These are phyloP conservation scores for Megamerina dolium DNA, from an alignment of 2,888 invertebrate genomes.

Conservation along the genomic window DNA sequence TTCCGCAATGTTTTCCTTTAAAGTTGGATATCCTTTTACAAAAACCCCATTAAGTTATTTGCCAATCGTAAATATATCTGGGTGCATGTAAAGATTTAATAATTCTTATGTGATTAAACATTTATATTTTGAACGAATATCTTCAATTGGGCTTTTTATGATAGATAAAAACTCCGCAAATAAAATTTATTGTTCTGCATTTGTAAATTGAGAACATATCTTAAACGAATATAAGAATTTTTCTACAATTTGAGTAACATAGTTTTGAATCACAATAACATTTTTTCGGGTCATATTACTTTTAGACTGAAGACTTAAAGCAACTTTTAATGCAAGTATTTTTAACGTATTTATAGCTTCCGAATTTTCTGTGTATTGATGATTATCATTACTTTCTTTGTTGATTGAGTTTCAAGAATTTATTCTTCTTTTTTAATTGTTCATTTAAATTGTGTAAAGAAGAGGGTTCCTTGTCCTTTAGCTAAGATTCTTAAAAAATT, in stretches of 20 bases:
- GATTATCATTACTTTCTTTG: too few species aligned
- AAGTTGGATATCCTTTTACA: constrained; percentile 13
- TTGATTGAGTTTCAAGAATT: too few species aligned
- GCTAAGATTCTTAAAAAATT: too few species aligned
- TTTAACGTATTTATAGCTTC: constrained; percentile 2
- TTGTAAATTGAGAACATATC: neutral
- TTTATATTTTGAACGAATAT: constrained; percentile 8
- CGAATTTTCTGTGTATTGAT: too few species aligned
- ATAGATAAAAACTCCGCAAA: constrained; percentile 1
- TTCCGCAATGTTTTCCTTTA: constrained; percentile 15
- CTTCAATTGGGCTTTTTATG: constrained; percentile 2
- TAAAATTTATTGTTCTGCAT: neutral
- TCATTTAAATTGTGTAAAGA: too few species aligned
- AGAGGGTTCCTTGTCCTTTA: too few species aligned
- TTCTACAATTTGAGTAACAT: constrained; percentile 6
- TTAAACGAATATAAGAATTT: constrained; percentile 1
- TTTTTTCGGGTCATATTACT: constrained; percentile 11
- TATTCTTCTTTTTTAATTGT: too few species aligned
- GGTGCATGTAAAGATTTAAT: constrained; percentile 8
- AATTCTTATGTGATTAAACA: constrained; percentile 10
- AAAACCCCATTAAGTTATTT: constrained; percentile 17
- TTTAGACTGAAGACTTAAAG: constrained; percentile 10
- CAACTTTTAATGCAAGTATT: constrained; percentile 6
- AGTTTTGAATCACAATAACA: constrained; percentile 2
- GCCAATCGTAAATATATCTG: constrained; percentile 11